phyloP scores from a whole-genome alignment of 1,140 invertebrate genomes.

The Drosophila subpulchrella region DNA sequence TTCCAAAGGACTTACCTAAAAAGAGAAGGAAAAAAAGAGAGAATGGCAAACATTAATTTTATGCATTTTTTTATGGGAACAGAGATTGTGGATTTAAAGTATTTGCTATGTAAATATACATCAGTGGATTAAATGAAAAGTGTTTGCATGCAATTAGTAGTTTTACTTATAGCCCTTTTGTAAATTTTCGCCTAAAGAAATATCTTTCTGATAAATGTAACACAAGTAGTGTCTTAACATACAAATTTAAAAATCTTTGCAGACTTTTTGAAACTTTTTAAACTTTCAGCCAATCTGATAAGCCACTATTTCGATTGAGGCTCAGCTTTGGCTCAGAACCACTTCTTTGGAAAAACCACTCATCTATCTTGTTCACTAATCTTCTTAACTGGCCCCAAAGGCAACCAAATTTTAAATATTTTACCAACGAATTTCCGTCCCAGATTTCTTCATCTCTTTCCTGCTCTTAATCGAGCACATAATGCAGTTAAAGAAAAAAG shows the following conservation, averaged over 20 bases:
- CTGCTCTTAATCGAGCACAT: constrained; percentile 31
- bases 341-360: constrained; percentile 21
- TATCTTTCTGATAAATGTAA: too few species aligned
- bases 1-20: constrained; percentile 36
- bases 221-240: background rate
- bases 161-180: background rate
- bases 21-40: constrained; percentile 4
- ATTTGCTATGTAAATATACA: constrained; percentile 8
- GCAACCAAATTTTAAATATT: constrained; percentile 48
- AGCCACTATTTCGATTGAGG: constrained; percentile 23
- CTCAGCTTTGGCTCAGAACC: constrained; percentile 16
- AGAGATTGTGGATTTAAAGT: background rate
- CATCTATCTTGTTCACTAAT: constrained; percentile 33
- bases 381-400: constrained; percentile 30
- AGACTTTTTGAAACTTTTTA: constrained; percentile 7
- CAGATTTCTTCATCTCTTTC: constrained; percentile 18
- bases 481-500: constrained; percentile 43
- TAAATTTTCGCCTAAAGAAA: background rate
- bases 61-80: constrained; percentile 2
- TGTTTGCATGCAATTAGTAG: constrained; percentile 4
- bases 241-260: background rate
- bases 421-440: constrained; percentile 41
- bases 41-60: constrained; percentile 14
- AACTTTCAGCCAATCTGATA: constrained; percentile 20
- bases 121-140: background rate